phyloP scores from a whole-genome alignment of 1,140 invertebrate genomes.

The Anadara kagoshimensis region DNA sequence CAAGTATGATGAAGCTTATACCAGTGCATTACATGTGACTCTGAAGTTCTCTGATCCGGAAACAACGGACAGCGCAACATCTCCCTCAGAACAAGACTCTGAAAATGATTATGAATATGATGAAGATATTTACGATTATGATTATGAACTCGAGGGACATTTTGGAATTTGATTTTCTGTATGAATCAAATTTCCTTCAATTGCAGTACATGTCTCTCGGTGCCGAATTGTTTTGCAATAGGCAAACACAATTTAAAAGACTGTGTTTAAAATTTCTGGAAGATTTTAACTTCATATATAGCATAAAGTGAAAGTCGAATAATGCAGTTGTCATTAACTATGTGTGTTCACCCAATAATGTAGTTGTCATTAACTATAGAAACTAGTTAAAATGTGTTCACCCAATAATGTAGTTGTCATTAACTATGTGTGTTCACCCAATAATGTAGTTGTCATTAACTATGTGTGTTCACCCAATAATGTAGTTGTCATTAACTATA shows the following conservation, averaged over 20 bases:
- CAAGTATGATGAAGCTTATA: slow-evolving; percentile 67
- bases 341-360: too few species aligned
- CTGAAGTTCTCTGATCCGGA: slow-evolving; percentile 64
- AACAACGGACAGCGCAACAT: slow-evolving; percentile 64
- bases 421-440: too few species aligned
- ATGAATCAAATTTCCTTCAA: neutral
- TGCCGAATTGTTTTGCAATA: neutral
- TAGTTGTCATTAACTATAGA: too few species aligned
- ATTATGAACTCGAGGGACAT: slow-evolving; percentile 61
- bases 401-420: too few species aligned
- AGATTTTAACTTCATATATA: too few species aligned
- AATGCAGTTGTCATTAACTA: too few species aligned
- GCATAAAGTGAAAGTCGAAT: too few species aligned
- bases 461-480: too few species aligned
- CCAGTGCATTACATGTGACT: slow-evolving; percentile 60
- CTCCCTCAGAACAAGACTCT: slow-evolving; percentile 61
- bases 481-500: too few species aligned
- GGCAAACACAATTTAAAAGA: neutral
- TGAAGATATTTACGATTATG: slow-evolving; percentile 71
- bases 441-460: too few species aligned
- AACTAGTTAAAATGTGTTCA: too few species aligned
- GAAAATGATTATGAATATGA: slow-evolving; percentile 71
- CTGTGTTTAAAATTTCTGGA: neutral
- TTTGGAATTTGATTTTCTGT: slow-evolving; percentile 50
- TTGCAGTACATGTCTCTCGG: neutral